A percentile compares a stretch with the other conserved stretches of the same genome.
Conservation (phyloP, 2,113 vertebrate genomes). For the Sclerurus mexicanus region DNA sequence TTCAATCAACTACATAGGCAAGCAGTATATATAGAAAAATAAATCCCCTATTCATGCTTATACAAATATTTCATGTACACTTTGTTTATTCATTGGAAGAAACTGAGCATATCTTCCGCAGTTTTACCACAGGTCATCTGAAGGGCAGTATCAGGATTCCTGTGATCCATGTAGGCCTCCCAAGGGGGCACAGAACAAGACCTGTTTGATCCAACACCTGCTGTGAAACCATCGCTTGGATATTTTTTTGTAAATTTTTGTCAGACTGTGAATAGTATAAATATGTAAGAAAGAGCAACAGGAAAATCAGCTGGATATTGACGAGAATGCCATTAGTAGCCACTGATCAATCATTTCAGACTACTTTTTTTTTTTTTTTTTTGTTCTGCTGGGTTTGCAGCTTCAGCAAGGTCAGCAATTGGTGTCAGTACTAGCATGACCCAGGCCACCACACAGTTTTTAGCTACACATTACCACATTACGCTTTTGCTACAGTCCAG, state of each 20-base stretch:
- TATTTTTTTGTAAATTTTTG: slow-evolving; percentile 81
- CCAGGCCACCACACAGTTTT: background rate
- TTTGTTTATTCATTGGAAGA: slow-evolving; percentile 88
- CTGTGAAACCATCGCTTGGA: slow-evolving; percentile 91
- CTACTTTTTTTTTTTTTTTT: background rate
- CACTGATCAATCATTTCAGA: slow-evolving; percentile 51
- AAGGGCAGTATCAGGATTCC: slow-evolving; percentile 87
- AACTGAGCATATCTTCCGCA: slow-evolving; percentile 87
- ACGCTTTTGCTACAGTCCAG: background rate
- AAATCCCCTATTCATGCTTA: slow-evolving; percentile 71
- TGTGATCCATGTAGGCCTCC: slow-evolving; percentile 85
- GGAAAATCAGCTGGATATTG: slow-evolving; percentile 69
- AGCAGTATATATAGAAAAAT: slow-evolving; percentile 65
- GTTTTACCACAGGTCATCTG: slow-evolving; percentile 88
- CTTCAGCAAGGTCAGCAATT: slow-evolving; percentile 2
- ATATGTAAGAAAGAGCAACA: slow-evolving; percentile 76
- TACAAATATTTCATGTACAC: slow-evolving; percentile 74
- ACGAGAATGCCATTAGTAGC: slow-evolving; percentile 62
- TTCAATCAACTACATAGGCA: slow-evolving; percentile 70
- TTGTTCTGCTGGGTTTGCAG: background rate
- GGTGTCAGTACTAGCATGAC: background rate
- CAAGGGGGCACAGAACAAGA: slow-evolving; percentile 86
- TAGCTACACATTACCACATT: background rate
- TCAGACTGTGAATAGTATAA: slow-evolving; percentile 74
- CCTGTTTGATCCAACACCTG: slow-evolving; percentile 94